These are phyloP conservation scores for Strigamia crassipes DNA, from an alignment of 2,888 invertebrate species.

Conservation along the genomic window DNA sequence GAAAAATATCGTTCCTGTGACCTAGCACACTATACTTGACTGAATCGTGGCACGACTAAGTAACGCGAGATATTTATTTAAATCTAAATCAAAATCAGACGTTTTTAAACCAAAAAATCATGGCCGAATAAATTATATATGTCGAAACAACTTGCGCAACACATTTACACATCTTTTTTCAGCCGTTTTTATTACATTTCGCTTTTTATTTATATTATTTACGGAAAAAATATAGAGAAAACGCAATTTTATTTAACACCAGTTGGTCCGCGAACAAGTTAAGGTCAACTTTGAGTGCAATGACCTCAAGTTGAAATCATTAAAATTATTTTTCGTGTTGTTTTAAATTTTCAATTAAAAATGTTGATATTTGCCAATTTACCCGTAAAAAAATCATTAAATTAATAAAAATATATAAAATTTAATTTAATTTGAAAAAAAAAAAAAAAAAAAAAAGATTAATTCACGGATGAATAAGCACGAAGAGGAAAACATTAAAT, in stretches of 20 bases:
- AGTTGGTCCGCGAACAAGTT: background rate
- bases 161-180: no score
- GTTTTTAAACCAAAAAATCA: no score
- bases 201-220: no score
- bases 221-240: background rate
- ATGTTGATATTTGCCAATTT: no score
- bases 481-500: background rate
- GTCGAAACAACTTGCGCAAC: no score
- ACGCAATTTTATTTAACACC: background rate
- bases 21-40: background rate
- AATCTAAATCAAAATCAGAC: no score
- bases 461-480: background rate
- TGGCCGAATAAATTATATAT: no score
- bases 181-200: no score
- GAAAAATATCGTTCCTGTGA: background rate
- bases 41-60: background rate
- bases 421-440: background rate
- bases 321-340: background rate
- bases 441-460: no score
- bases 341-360: no score
- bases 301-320: background rate
- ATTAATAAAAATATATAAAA: background rate
- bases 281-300: background rate
- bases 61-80: background rate
- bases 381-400: no score